These are phyloP conservation scores for Thinocorus orbignyianus DNA, from an alignment of 2,113 vertebrate species.

Conservation along the genomic window DNA sequence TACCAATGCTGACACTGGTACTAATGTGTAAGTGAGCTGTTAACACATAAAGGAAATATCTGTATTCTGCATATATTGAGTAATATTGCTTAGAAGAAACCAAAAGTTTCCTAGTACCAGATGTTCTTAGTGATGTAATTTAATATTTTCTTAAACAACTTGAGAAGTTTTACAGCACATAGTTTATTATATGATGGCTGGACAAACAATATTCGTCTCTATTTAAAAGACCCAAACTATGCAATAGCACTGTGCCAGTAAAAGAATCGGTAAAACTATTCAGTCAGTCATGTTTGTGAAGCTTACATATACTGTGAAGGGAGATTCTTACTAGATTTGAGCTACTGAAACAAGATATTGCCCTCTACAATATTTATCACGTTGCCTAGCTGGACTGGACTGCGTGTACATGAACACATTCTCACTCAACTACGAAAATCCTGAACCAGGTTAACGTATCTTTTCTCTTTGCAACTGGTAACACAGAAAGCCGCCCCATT, in stretches of 20 bases:
- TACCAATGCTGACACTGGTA: background rate
- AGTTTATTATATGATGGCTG: background rate
- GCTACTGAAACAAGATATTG: background rate
- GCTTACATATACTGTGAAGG: background rate
- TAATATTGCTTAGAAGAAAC: background rate
- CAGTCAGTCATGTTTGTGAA: background rate
- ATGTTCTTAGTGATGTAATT: background rate
- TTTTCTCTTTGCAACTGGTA: background rate
- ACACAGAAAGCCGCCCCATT: background rate
- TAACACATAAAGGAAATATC: background rate
- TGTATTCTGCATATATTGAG: background rate
- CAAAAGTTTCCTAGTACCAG: background rate
- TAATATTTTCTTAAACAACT: background rate
- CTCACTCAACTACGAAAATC: background rate
- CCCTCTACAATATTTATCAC: background rate
- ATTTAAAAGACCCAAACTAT: background rate
- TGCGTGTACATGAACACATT: background rate
- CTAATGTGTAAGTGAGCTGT: background rate
- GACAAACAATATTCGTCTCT: background rate
- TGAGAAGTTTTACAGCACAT: background rate
- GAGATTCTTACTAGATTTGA: background rate
- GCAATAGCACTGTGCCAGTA: background rate
- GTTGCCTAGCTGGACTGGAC: background rate
- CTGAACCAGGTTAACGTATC: background rate
- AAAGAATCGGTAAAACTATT: background rate